Base-by-base conservation (phyloP, 2,888 invertebrate genomes). In the Leptinotarsa peninsularis region DNA sequence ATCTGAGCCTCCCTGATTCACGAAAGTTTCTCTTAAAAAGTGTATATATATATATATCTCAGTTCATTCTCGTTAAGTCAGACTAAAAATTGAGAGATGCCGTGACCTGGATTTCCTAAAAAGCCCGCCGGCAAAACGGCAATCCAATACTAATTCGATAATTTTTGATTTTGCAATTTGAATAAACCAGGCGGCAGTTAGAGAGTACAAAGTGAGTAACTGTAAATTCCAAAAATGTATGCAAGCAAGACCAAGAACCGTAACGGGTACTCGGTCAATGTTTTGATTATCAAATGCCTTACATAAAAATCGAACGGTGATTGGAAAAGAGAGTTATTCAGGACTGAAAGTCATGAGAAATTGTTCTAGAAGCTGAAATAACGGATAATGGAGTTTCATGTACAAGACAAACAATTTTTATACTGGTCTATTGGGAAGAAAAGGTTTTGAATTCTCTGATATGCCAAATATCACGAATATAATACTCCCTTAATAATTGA, bases 91-190 rank as follows among this genome's bases (percentile, higher is more conserved):
- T 50, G 74, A 74, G 43, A 43, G 70, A 71, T 74, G 66, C 71
- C 69, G 74, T 74, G 74, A 71, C 74, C 74, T 70, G 70, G 74
- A 74, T 74, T 74, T 71, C 70, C 43, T 54, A 70, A 66, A 70
- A 70, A 49, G 74, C 70, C 73, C 63, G 60, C 33, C 10, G 49
- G 49, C 49, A n/a, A 23, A 58, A 33, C 43, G n/a, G 33, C 63
- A 49, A 69, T 67, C 58, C 72, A 67, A 67, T 67, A 33, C 58
- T 66, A 69, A 69, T 74, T 69, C 73, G 73, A 74, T 70, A 50
- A 74, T 74, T 74, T 69, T 74, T 52, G 69, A 67, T 74, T 69
- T 74, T 66, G 73, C 66, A 69, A 74, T 74, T 69, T 66, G 68
- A 73, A 63, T 69, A 69, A 68, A 63, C 50, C 68, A 23, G 67